Evolutionary conservation across 1,140 invertebrate genomes (phyloP), one percentile per base, ranked within the genome.

Genomic region (Brachionus koreanus): DNA sequence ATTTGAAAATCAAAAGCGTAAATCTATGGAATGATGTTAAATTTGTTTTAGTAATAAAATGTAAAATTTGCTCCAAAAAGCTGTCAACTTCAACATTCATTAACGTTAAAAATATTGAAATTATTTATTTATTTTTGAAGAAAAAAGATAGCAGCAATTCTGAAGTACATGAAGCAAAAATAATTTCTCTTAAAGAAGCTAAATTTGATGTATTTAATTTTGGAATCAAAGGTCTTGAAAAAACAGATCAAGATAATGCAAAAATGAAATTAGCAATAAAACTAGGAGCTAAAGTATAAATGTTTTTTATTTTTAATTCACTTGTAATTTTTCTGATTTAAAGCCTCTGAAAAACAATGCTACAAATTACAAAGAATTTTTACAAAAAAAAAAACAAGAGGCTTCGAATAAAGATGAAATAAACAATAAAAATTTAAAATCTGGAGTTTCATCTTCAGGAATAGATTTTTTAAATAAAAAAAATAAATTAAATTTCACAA

Each of bases 181-280:
- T 5, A 13, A 72, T 72, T 16, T 72, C 67, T 42, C 25, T 77
- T 4, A 77, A 67, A 46, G 19, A 82, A 67, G 79, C 79, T 5
- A 65, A 65, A 43, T 82, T 82, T 46, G 79, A 82, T 49, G 79
- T 82, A 12, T 65, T 42, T 23, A 82, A 82, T 35, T 82, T 67
- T 69, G 79, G 79, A 10, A 82, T 82, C 16, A 82, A 82, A 43
- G 79, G 79, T 35, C 43, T 82, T 39, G n/a, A 13, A 13, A 82
- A 82, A 65, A 35, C 37, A 42, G 57, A 82, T 43, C 57, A 67
- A 23, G 79, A 82, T 25, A 65, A 82, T 65, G 79, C 79, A 0
- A 65, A 57, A 65, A 52, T 82, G 33, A 10, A 65, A 33, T 37
- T 82, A 10, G 79, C 79, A 10, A 65, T 82, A 12, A 43, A 65